phyloP scores from a whole-genome alignment of 2,888 invertebrate species.

The Hesperia comma region DNA sequence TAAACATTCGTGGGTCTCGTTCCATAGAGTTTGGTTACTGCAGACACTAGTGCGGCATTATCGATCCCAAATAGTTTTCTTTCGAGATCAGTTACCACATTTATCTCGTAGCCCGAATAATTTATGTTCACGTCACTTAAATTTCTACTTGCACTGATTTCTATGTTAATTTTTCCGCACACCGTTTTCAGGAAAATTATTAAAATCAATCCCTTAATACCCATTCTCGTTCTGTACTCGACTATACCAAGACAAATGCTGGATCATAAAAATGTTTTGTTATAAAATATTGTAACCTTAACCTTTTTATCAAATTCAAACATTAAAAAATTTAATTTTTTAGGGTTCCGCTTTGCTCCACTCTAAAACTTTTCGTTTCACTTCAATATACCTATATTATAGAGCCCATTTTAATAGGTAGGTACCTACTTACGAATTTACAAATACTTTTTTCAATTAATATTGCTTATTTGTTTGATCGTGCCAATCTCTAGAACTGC shows the following conservation, averaged over 20 bases:
- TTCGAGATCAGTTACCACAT: conserved; percentile 55
- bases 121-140: conserved; percentile 49
- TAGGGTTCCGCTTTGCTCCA: background rate
- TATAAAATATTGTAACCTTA: background rate
- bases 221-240: conserved; percentile 3
- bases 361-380: no score
- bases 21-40: conserved; percentile 56
- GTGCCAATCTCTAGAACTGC: no score
- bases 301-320: background rate
- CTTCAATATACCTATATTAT: no score
- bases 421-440: no score
- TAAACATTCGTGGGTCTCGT: conserved; percentile 55
- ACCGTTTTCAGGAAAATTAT: conserved; percentile 33
- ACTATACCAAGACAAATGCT: background rate
- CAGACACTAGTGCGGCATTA: conserved; percentile 51
- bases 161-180: conserved; percentile 56
- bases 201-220: background rate
- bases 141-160: conserved; percentile 49
- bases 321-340: background rate
- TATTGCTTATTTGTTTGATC: no score
- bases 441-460: no score
- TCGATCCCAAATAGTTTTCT: conserved; percentile 57
- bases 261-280: background rate
- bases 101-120: conserved; percentile 56
- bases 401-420: no score